Evolutionary conservation across 2,797 vertebrate genomes (phyloP).

Genomic region (Cossypha niveicapilla): DNA sequence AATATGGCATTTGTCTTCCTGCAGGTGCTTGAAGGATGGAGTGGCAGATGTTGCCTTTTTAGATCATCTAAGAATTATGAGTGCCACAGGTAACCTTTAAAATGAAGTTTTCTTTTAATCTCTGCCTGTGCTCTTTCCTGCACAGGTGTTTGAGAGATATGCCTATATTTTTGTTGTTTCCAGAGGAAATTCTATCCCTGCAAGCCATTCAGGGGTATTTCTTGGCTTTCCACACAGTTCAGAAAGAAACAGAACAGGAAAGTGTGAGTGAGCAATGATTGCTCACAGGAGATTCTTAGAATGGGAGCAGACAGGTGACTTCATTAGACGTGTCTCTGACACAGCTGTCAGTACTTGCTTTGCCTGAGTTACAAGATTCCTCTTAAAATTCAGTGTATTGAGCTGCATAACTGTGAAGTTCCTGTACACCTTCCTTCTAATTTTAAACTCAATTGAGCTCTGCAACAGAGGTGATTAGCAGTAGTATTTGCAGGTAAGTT

Average conservation of each 20-base stretch:
- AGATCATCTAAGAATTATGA: slow-evolving; percentile 82
- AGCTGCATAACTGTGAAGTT: not conserved
- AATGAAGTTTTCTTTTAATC: not conserved
- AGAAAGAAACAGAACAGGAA: not conserved
- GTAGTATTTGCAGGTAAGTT: not conserved
- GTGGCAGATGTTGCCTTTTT: slow-evolving; percentile 88
- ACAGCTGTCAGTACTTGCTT: not conserved
- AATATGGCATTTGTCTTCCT: not conserved
- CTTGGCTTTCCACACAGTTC: not conserved
- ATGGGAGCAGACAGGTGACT: not conserved
- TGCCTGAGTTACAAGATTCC: not conserved
- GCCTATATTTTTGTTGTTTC: not conserved
- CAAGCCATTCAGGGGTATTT: not conserved
- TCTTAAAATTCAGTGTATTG: not conserved
- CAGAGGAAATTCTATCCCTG: not conserved
- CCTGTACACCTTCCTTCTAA: not conserved
- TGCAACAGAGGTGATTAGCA: not conserved
- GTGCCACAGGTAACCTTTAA: slow-evolving; percentile 76
- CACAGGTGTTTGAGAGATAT: not conserved
- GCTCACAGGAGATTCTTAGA: not conserved
- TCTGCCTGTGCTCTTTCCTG: not conserved
- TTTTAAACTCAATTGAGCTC: not conserved
- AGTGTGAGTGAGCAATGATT: not conserved
- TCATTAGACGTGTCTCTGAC: not conserved
- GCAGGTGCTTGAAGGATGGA: slow-evolving; percentile 84